Evolutionary conservation across 2,113 vertebrate species (phyloP), one percentile per base, ranked within the genome.

Genomic region (Malurus elegans): DNA sequence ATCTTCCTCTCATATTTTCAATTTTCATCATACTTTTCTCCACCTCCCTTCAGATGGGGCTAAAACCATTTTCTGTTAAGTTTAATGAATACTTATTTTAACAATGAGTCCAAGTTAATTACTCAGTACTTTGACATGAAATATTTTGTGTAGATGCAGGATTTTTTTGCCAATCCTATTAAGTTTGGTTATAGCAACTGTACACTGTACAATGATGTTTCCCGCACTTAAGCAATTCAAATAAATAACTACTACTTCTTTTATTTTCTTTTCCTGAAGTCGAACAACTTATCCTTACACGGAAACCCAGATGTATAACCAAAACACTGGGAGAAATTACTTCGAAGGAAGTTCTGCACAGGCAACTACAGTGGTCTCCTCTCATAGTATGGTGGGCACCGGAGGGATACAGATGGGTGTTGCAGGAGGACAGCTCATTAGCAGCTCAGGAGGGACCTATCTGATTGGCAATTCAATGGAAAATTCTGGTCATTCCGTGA

Each of bases 291-390:
- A 98, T 57, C 98, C 98, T 95, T 98, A 98, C 88, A 97, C 98
- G 71, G 98, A 98, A 97, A 98, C 98, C 32, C 98, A 98, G 96
- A 98, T 98, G 98, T 98, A 98, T 95, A 98, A 97, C 96, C 98
- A 98, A 95, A 98, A 98, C 96, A 97, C 98, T 93, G 98, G 98
- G 88, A 97, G 98, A 72, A 98, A 96, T 97, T 98, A 98, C 93
- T 98, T 98, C 96, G 98, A 98, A 97, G 98, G 97, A 90, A 97
- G 97, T 90, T 98, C 98, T 62, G 96, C 98, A 78, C 98, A 98
- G 96, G 97, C 98, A 95, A 98, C 98, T 42, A 98, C 98, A 28
- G 98, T 98, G 92, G 98, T 98, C 89, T 98, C 98, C 13, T 98
- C 98, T 94, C 98, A 98, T 94, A 98, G 97, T 89, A 98, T 98